Evolutionary conservation across 2,113 vertebrate species (phyloP).

Genomic region (Macquaria australasica): DNA sequence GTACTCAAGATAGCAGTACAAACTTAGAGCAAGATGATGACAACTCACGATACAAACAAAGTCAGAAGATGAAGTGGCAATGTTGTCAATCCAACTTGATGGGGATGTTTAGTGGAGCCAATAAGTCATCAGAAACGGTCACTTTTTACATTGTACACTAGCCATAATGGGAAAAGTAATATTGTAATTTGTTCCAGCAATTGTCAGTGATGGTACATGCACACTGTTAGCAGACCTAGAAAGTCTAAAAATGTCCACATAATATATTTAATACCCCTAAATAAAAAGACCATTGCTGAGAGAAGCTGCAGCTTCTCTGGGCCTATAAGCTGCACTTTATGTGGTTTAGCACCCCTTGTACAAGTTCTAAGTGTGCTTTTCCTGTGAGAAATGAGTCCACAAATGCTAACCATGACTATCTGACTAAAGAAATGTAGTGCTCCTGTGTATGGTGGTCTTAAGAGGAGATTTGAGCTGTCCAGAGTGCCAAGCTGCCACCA

Average conservation of each 20-base stretch:
- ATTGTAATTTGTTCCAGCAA: neutral
- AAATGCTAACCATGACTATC: neutral
- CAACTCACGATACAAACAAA: neutral
- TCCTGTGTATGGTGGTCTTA: neutral
- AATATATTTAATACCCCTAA: neutral
- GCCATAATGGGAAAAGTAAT: neutral
- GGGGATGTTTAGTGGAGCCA: neutral
- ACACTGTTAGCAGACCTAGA: neutral
- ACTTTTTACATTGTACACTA: neutral
- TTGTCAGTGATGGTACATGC: neutral
- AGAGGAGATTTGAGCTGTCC: conserved; percentile 11
- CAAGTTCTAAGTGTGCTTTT: neutral
- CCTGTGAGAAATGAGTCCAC: neutral
- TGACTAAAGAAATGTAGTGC: neutral
- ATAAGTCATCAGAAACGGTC: neutral
- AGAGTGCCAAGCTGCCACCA: conserved; percentile 8
- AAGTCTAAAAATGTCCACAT: neutral
- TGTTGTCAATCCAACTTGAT: neutral
- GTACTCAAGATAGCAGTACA: neutral
- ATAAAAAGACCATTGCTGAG: neutral
- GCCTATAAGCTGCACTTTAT: neutral
- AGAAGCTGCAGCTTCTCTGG: neutral
- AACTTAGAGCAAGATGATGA: neutral
- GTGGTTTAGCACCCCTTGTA: neutral
- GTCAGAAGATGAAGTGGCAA: neutral